Evolutionary conservation across 2,113 vertebrate genomes (phyloP), one percentile per base, ranked within the genome.

Genomic region (Trinectes maculatus): DNA sequence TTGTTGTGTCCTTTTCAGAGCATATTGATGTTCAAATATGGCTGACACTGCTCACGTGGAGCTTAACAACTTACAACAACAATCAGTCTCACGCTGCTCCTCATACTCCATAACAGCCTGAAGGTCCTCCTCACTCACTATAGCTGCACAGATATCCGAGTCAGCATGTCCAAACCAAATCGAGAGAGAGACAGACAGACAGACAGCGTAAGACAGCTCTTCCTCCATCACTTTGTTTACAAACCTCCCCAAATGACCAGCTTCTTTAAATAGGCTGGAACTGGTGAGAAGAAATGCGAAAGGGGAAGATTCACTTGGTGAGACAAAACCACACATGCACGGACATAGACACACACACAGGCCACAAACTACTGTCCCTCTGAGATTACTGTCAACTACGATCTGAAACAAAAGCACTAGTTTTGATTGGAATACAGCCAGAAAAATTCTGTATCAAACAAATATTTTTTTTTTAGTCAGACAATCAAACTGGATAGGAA

Each of bases 201-300:
- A 40, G 44, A 53, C 18, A 52, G 60, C 34, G 71, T 58, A 52
- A 57, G 8, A 54, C 51, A 26, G 22, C 39, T 74, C 34, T 24
- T 48, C 19, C 34, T 43, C 56, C 22, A 43, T 77, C 51, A 42
- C 78, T 88, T 78, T 75, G 76, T 76, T 82, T 82, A 53, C 71
- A 69, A 74, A 53, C 40, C 69, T 71, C 69, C 48, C 67, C 67
- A 86, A 89, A 91, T 89, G 63, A 86, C 79, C 66, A 73, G 61
- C 58, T 85, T 84, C 85, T 82, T 61, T 51, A 90, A 89, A 89
- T 85, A 88, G 72, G 51, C 21, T 29, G 33, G 37, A 53, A 49
- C 10, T 22, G 66, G 37, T 65, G 64, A 77, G 48, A 80, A 53
- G 39, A 60, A 64, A 73, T 66, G 66, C 61, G 34, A 76, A 75